Conservation (phyloP, 2,113 vertebrate genomes). For the Formicarius rufipectus region DNA sequence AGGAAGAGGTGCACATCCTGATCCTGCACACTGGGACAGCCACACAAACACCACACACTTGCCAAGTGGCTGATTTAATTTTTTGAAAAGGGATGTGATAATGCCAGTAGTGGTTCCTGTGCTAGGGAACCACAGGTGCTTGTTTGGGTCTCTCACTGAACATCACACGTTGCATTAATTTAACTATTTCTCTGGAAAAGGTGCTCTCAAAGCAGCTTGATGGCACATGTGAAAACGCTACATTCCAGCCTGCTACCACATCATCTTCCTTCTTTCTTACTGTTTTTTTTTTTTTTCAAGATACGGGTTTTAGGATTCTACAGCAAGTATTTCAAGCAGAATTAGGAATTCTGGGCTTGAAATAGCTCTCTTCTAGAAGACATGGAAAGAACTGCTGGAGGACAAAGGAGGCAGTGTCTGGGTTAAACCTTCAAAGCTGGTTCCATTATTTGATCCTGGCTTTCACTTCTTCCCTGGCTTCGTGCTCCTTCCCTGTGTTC, state of each 20-base stretch:
- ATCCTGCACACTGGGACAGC: not conserved
- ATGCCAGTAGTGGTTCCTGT: not conserved
- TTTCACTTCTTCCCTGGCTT: not conserved
- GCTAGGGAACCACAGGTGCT: not conserved
- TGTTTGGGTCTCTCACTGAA: not conserved
- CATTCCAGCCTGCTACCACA: rapidly evolving
- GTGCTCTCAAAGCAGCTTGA: not conserved
- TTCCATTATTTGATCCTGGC: not conserved
- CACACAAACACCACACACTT: not conserved
- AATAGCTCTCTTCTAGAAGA: not conserved
- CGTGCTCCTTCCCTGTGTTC: not conserved
- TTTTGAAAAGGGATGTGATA: not conserved
- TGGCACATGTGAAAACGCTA: not conserved
- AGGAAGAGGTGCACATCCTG: not conserved
- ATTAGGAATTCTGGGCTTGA: not conserved
- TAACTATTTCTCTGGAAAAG: not conserved
- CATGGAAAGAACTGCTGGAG: not conserved
- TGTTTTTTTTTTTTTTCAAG: not conserved
- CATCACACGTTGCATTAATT: rapidly evolving
- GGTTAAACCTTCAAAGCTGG: not conserved
- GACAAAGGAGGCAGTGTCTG: not conserved
- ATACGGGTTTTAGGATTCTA: not conserved
- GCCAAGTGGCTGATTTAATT: not conserved
- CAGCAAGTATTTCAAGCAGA: not conserved
- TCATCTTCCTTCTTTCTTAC: not conserved